These are phyloP conservation scores for Pionites leucogaster DNA, from an alignment of 2,113 vertebrate species.

Conservation along the genomic window DNA sequence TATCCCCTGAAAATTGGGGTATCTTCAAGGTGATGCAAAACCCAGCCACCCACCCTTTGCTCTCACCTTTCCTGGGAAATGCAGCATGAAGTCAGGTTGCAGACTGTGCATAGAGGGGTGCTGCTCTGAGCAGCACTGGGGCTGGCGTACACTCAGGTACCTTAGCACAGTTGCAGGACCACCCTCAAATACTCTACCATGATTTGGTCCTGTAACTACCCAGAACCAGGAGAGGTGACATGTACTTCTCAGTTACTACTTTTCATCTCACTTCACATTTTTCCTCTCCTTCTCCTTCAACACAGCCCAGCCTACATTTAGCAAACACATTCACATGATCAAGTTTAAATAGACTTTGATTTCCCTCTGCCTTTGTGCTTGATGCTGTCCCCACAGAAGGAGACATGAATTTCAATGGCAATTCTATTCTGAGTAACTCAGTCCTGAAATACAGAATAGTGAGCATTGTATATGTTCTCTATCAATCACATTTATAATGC, in stretches of 20 bases:
- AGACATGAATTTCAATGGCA: neutral
- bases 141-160: accelerated
- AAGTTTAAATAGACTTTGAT: neutral
- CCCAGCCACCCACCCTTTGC: neutral
- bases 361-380: neutral
- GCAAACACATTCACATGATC: neutral
- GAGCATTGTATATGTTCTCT: neutral
- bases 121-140: neutral
- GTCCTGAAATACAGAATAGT: neutral
- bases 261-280: neutral
- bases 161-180: neutral
- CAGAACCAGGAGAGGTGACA: neutral
- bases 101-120: neutral
- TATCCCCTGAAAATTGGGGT: neutral
- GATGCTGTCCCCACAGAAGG: neutral
- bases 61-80: neutral
- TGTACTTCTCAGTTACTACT: neutral
- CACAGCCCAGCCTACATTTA: neutral
- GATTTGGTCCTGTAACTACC: neutral
- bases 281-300: neutral
- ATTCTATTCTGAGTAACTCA: neutral
- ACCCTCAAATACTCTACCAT: neutral
- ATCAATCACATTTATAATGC: neutral
- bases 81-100: accelerated
- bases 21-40: neutral